Conservation (phyloP, 2,888 invertebrate species). For the Miltochrista miniata region DNA sequence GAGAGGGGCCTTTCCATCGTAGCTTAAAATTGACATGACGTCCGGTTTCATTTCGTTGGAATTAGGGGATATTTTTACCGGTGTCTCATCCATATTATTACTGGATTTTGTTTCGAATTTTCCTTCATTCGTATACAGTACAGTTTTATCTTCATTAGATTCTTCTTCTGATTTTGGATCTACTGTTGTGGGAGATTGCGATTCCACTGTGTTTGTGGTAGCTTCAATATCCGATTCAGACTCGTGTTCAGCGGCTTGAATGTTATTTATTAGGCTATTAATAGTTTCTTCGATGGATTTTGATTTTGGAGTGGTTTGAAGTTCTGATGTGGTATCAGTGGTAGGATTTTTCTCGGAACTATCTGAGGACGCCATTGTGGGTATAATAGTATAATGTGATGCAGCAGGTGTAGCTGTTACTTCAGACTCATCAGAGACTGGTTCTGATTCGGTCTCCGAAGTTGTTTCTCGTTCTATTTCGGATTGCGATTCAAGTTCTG, state of each 20-base stretch:
- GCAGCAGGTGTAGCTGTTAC: neutral
- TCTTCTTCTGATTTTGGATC: slow-evolving; percentile 28
- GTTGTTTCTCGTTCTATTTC: neutral
- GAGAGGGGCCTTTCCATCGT: slow-evolving; percentile 31
- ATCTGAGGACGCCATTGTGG: neutral
- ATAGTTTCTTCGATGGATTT: slow-evolving; percentile 10
- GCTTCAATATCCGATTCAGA: slow-evolving; percentile 48
- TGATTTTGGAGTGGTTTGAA: neutral
- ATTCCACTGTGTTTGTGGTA: slow-evolving; percentile 6
- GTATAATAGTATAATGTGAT: neutral
- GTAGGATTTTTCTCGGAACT: neutral
- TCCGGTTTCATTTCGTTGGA: slow-evolving; percentile 58
- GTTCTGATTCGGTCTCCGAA: neutral
- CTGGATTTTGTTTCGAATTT: slow-evolving; percentile 29
- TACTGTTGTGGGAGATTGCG: slow-evolving; percentile 11
- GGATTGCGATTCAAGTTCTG: slow-evolving; percentile 9
- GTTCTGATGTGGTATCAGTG: neutral
- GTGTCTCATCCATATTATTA: slow-evolving; percentile 39
- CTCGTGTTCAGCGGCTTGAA: slow-evolving; percentile 52
- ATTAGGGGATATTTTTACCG: slow-evolving; percentile 49
- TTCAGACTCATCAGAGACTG: neutral
- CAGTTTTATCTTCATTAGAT: slow-evolving; percentile 33
- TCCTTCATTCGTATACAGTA: slow-evolving; percentile 36
- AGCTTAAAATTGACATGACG: slow-evolving; percentile 50
- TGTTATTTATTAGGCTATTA: slow-evolving; percentile 7